Evolutionary conservation across 2,797 vertebrate species (phyloP).

Genomic region (Nasua narica): DNA sequence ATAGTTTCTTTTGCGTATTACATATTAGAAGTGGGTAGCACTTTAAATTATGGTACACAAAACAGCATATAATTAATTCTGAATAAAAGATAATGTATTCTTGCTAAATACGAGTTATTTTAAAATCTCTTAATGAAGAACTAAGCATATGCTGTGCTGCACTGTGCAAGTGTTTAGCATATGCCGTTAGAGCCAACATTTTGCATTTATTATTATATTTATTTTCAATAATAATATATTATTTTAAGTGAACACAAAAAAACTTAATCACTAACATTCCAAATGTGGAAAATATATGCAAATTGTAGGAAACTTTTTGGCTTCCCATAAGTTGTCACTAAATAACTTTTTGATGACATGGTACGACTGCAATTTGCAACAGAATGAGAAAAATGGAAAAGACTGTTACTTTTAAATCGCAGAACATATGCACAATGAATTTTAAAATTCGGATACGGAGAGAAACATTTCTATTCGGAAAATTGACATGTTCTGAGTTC

Average conservation of each 20-base stretch:
- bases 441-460: constrained; percentile 71
- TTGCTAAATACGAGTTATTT: constrained; percentile 79
- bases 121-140: constrained; percentile 79
- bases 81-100: constrained; percentile 79
- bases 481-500: constrained; percentile 28
- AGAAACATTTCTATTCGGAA: constrained; percentile 66
- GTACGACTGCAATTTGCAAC: constrained; percentile 66
- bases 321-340: constrained; percentile 69
- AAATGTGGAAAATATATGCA: constrained; percentile 74
- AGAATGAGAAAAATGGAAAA: constrained; percentile 68
- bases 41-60: constrained; percentile 79
- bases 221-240: constrained; percentile 79
- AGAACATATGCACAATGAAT: constrained; percentile 74
- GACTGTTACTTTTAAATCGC: constrained; percentile 69
- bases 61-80: constrained; percentile 79
- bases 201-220: constrained; percentile 77
- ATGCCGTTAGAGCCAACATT: constrained; percentile 68
- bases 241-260: constrained; percentile 71
- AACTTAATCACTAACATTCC: constrained; percentile 66
- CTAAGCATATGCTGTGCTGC: constrained; percentile 64
- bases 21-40: constrained; percentile 78
- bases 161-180: constrained; percentile 76
- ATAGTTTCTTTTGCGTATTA: constrained; percentile 72
- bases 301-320: constrained; percentile 76
- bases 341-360: constrained; percentile 76